Base-by-base conservation (phyloP, 1,140 invertebrate species). In the Penaeus chinensis region DNA sequence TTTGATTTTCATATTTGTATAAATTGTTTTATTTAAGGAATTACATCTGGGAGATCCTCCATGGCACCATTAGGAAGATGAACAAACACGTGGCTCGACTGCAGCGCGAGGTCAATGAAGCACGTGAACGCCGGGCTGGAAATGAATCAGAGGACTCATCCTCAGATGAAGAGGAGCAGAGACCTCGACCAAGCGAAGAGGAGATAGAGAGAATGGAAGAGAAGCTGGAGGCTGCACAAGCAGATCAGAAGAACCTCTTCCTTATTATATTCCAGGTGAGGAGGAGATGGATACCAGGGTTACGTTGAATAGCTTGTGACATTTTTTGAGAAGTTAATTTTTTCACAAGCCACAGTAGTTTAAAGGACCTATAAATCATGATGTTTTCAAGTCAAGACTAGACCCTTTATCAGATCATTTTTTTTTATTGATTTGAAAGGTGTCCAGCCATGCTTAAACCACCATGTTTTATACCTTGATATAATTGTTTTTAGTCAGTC, bases 11-110 rank as follows among this genome's bases (percentile, higher is more conserved):
- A n/a, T 63, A 20, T 47, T 10, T 27, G 32, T 22, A 5, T 32
- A 62, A 20, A 24, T 62, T 11, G 24, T 82, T 82, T 32, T 47
- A 5, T 76, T 47, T 54, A 61, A 96, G 95, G 91, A 95, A 96
- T 90, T 99, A 98, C 91, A 94, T 99, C n/a, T 99, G 98, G 98
- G 98, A 99, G 93, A 97, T 99, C 83, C 93, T 99, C 20, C 98
- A 99, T 92, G 93, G 98, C 76, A 99, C 98, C 1, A 98, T 99
- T 87, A 96, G 97, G 90, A 99, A 99, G 93, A 99, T 99, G 96
- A 97, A 97, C 91, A 98, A 97, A 92, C 97, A 99, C 91, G 98
- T 99, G 0, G 95, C 95, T 1, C 97, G 97, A 91, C 92, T 99
- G 74, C 94, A 95, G 93, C 91, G 94, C 92, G 98, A 99, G 92